These are phyloP conservation scores for Molossus molossus DNA, from an alignment of 2,797 vertebrate species.

Conservation along the genomic window DNA sequence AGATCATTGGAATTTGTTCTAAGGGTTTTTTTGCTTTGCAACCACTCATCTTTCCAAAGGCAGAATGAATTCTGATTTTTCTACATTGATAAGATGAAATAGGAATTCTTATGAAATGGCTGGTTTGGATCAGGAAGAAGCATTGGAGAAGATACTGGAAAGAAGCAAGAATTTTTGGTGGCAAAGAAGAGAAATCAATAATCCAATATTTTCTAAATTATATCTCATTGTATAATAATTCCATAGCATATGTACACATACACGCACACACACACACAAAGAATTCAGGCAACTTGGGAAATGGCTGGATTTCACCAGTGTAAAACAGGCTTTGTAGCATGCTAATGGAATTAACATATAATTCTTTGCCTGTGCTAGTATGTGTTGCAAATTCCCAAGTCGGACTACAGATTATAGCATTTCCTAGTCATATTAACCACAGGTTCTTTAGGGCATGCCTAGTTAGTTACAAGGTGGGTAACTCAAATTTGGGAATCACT, in stretches of 20 bases:
- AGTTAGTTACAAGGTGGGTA: not conserved
- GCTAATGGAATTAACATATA: not conserved
- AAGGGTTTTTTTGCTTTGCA: constrained; percentile 23
- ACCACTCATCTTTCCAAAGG: constrained; percentile 37
- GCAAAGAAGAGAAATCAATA: not conserved
- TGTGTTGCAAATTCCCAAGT: not conserved
- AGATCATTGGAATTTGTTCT: constrained; percentile 25
- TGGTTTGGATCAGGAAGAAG: constrained; percentile 31
- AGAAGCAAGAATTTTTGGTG: not conserved
- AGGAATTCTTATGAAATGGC: constrained; percentile 13
- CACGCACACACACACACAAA: not conserved
- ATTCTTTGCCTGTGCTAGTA: constrained; percentile 48
- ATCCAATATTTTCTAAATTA: constrained; percentile 24
- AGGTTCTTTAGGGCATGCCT: not conserved
- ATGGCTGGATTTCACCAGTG: not conserved
- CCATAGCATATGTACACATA: not conserved
- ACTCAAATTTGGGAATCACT: not conserved
- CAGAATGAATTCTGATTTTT: constrained; percentile 55
- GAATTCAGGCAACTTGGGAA: not conserved
- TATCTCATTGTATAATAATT: not conserved
- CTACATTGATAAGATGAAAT: constrained; percentile 12
- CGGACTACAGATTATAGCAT: not conserved
- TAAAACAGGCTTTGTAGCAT: not conserved
- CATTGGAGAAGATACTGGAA: not conserved
- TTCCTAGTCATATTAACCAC: not conserved